phyloP scores from a whole-genome alignment of 2,113 vertebrate genomes.

The Edolisoma coerulescens region DNA sequence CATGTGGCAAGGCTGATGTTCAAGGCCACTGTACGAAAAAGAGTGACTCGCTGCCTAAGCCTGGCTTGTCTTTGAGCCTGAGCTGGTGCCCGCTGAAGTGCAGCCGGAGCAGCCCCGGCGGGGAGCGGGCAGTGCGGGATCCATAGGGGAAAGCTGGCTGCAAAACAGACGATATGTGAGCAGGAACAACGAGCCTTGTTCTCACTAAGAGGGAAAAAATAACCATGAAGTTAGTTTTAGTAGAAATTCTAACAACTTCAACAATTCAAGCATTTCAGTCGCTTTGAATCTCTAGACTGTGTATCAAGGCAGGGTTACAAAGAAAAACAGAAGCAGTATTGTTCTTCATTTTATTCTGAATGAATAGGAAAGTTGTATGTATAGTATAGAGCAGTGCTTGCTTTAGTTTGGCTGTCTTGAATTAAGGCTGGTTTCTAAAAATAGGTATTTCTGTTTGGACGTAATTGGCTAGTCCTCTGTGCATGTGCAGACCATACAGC shows the following conservation, averaged over 20 bases:
- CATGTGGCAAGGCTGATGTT: slow-evolving; percentile 16
- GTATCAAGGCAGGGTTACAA: not conserved
- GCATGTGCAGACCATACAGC: not conserved
- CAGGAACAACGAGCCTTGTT: not conserved
- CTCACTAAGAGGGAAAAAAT: not conserved
- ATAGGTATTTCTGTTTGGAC: not conserved
- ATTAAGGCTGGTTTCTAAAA: not conserved
- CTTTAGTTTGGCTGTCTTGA: not conserved
- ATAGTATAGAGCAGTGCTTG: not conserved
- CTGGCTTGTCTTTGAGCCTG: not conserved
- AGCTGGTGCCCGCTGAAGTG: not conserved
- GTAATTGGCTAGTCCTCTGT: not conserved
- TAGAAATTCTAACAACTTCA: not conserved
- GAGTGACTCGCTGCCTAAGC: not conserved
- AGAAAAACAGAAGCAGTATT: not conserved
- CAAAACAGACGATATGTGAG: not conserved
- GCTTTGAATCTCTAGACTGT: not conserved
- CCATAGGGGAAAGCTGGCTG: not conserved
- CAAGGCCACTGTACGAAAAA: slow-evolving; percentile 7
- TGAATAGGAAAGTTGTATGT: not conserved
- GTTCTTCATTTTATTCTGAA: not conserved
- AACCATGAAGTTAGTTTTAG: not conserved
- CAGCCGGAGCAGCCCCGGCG: not conserved
- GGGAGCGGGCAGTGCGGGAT: not conserved
- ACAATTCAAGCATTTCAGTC: not conserved